Conservation (phyloP, 2,888 invertebrate species). For the Cheilosia impressa region DNA sequence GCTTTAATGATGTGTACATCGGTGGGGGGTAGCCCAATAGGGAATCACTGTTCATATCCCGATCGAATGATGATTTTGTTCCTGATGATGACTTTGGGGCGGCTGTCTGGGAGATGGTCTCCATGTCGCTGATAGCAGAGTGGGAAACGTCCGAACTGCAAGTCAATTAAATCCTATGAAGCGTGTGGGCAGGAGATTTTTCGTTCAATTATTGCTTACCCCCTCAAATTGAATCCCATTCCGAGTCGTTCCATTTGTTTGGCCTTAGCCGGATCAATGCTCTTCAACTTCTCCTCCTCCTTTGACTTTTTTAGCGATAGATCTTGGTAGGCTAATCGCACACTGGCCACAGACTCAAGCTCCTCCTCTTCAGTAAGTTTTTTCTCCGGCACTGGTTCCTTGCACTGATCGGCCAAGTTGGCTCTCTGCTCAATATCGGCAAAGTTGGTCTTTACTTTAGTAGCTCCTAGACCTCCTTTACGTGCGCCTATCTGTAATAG, state of each 20-base stretch:
- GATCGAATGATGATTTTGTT: conserved; percentile 77
- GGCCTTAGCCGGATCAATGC: conserved; percentile 92
- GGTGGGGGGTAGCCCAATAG: conserved; percentile 78
- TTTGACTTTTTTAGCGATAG: conserved; percentile 88
- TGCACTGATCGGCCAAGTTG: conserved; percentile 91
- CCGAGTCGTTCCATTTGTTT: conserved; percentile 96
- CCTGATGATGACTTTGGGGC: conserved; percentile 79
- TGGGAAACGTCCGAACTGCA: conserved; percentile 87
- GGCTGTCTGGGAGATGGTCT: conserved; percentile 93
- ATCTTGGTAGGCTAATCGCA: conserved; percentile 91
- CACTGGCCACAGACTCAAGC: conserved; percentile 87
- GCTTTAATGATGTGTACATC: conserved; percentile 78
- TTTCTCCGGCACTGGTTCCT: conserved; percentile 82
- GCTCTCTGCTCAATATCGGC: conserved; percentile 97
- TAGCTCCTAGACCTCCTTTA: conserved; percentile 96
- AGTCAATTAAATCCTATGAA: not conserved
- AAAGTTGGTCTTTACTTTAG: conserved; percentile 97
- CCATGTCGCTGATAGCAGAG: conserved; percentile 96
- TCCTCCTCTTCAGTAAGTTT: conserved; percentile 86
- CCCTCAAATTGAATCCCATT: conserved; percentile 89
- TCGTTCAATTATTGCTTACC: conserved; percentile 73
- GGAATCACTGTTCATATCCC: conserved; percentile 77
- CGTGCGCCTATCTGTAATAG: conserved; percentile 90
- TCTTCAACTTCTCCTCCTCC: conserved; percentile 89
- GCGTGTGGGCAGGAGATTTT: too few species aligned